Evolutionary conservation across 92 coral and sea anemone species (phyloP).

Genomic region (Muricea muricata): DNA sequence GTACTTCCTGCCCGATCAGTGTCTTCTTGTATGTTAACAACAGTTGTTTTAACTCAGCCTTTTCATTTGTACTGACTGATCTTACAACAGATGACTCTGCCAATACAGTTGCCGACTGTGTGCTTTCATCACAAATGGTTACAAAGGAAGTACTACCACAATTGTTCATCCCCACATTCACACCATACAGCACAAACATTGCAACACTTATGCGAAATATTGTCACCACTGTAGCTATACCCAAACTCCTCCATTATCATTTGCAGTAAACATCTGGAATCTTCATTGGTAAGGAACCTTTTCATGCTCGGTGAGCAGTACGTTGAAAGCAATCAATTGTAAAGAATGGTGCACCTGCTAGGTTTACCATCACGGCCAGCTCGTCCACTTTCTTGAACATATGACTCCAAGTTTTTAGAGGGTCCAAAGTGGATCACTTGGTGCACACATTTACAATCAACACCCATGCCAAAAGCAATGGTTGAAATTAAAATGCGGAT

Average conservation of each 20-base stretch:
- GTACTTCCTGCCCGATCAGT: conserved; percentile 17
- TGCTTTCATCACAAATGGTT: neutral
- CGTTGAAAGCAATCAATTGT: conserved; percentile 10
- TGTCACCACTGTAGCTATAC: neutral
- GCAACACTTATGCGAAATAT: conserved; percentile 43
- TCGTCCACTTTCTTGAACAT: conserved; percentile 42
- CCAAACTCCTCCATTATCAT: conserved; percentile 29
- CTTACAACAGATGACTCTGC: neutral
- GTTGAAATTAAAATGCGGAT: conserved; percentile 57
- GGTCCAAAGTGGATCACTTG: conserved; percentile 26
- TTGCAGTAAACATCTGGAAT: conserved; percentile 1
- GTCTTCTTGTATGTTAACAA: conserved; percentile 36
- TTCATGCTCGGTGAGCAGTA: neutral
- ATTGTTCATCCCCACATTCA: conserved; percentile 37
- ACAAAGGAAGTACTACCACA: conserved; percentile 26
- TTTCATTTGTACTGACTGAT: conserved; percentile 35
- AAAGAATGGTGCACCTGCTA: neutral
- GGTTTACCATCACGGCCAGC: conserved; percentile 19
- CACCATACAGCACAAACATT: conserved; percentile 44
- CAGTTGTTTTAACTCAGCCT: conserved; percentile 14
- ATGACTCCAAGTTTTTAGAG: neutral
- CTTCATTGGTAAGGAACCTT: neutral
- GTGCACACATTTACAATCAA: conserved; percentile 23
- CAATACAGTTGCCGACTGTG: neutral
- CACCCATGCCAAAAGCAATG: conserved; percentile 44